Evolutionary conservation across 2,888 invertebrate species (phyloP).

Genomic region (Hipparchia semele): DNA sequence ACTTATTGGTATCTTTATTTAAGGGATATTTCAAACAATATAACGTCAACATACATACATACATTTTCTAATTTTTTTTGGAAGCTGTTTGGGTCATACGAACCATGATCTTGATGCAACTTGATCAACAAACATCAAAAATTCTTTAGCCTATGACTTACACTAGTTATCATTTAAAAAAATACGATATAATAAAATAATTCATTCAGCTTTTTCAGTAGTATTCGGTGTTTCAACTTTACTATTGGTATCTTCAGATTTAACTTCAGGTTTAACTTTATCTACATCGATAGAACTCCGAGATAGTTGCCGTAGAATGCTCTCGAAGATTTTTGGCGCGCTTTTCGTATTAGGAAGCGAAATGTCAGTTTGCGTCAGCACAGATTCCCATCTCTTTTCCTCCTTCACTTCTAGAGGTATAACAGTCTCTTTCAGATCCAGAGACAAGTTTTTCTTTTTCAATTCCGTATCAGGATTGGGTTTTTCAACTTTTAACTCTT

Average conservation of each 20-base stretch:
- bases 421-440: constrained; percentile 66
- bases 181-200: not conserved
- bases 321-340: constrained; percentile 77
- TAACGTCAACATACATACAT: no score
- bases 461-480: constrained; percentile 44
- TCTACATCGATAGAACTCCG: constrained; percentile 64
- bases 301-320: constrained; percentile 70
- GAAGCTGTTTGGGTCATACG: no score
- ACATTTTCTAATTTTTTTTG: no score
- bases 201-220: not conserved
- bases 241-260: constrained; percentile 27
- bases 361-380: constrained; percentile 75
- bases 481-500: constrained; percentile 43
- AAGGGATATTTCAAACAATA: no score
- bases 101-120: no score
- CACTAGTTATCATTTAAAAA: no score
- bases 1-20: not conserved
- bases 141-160: no score
- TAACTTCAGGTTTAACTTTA: constrained; percentile 27
- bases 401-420: constrained; percentile 56
- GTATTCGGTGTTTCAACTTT: constrained; percentile 26
- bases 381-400: constrained; percentile 63
- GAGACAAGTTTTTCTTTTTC: constrained; percentile 63
- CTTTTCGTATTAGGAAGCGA: constrained; percentile 76
- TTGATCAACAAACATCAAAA: no score